These are phyloP conservation scores for Leuctra nigra DNA, from an alignment of 2,888 invertebrate genomes.

Conservation along the genomic window DNA sequence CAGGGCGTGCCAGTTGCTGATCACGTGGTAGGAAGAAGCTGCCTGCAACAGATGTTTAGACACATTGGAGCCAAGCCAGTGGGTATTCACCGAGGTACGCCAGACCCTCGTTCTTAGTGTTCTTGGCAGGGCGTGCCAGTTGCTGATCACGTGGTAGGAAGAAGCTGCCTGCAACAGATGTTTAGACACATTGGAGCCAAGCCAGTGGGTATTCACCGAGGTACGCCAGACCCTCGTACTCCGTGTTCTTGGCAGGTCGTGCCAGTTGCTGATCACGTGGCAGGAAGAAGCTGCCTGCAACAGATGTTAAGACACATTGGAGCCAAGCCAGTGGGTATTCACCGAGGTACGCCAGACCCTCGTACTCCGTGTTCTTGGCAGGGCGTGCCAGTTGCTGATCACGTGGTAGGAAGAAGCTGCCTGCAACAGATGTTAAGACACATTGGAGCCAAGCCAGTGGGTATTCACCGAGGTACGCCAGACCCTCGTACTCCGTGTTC, in stretches of 20 bases:
- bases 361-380: constrained; percentile 81
- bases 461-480: constrained; percentile 96
- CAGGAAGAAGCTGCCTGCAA: constrained; percentile 82
- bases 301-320: no score
- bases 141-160: constrained; percentile 95
- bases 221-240: constrained; percentile 95
- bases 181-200: no score
- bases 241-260: constrained; percentile 71
- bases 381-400: constrained; percentile 83
- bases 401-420: constrained; percentile 89
- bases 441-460: constrained; percentile 95
- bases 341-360: constrained; percentile 94
- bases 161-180: constrained; percentile 78
- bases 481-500: constrained; percentile 89
- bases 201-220: constrained; percentile 95
- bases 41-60: no score
- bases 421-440: no score
- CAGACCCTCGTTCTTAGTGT: constrained; percentile 91
- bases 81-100: constrained; percentile 98
- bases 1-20: constrained; percentile 74
- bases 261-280: constrained; percentile 88
- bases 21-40: constrained; percentile 95
- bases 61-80: constrained; percentile 91
- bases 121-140: constrained; percentile 62
- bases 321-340: constrained; percentile 96